Evolutionary conservation across 2,797 vertebrate genomes (phyloP), one percentile per base, ranked within the genome.

Genomic region (Danio albolineatus): DNA sequence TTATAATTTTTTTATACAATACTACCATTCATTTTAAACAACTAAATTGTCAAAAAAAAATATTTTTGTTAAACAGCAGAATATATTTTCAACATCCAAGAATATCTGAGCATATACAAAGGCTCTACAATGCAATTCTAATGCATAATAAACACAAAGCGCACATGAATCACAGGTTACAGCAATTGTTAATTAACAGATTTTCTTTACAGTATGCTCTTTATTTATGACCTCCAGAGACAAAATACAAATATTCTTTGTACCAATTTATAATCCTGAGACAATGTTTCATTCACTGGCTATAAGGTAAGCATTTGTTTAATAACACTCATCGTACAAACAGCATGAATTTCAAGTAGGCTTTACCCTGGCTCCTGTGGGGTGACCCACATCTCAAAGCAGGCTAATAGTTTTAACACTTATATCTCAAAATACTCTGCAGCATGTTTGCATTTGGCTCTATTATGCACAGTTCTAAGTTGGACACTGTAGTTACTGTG

Each of bases 241-340:
- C 19, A 48, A 53, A 51, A 54, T 12, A 49, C 13, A 49, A 59
- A 54, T n/a, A 72, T 43, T 44, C 54, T 10, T 64, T 54, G 41
- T 28, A 78, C 53, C 14, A 59, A 36, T 12, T 19, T 51, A 67
- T 64, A 73, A 60, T 79, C 73, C 79, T 76, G 72, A 64, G 59
- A 83, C 73, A 78, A 70, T 28, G 44, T 65, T 53, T 67, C 17
- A 44, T 53, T 38, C 39, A 57, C 49, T 56, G 21, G 43, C 12
- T 12, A 8, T 51, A 73, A 48, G 81, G 48, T 77, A 14, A 0
- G 39, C 12, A 4, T 46, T 54, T 51, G 85, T 89, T 86, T 88
- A 85, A 86, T 85, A 82, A 87, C 82, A 89, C 82, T 51, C 73
- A 85, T 12, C 51, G 13, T 64, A 86, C 19, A 48, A 60, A 59